Evolutionary conservation across 2,888 invertebrate genomes (phyloP), one percentile per base, ranked within the genome.

Genomic region (Nebria brevicollis): DNA sequence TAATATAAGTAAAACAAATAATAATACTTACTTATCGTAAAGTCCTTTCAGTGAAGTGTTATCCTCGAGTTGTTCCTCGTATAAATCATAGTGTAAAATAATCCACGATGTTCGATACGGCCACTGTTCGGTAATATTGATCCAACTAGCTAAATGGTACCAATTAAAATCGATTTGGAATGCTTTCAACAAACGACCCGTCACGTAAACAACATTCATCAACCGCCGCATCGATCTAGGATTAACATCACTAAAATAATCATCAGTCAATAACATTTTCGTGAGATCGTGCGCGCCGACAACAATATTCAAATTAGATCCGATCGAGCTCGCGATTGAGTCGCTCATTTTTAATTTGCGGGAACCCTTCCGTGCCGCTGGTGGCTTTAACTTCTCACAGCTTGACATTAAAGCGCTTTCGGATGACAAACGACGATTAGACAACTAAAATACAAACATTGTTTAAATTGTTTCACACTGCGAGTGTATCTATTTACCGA

Each of bases 131-230:
- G 98, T 98, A 81, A 99, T 94, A 89, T 99, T 98, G 84, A 99
- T 96, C 99, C 99, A 99, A 82, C 97, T 96, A 83, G 98, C 98
- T 85, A 99, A 92, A 85, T 97, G 95, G 90, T 98, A 97, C 99
- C 99, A 99, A 90, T 97, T 98, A 91, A 99, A 99, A 88, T 99
- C 99, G 85, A 99, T 96, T 91, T 98, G 97, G 92, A 99, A 98
- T 87, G 99, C 97, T 92, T 99, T 96, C 85, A 99, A 91, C 84
- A 99, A 92, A 79, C 99, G 95, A 83, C 98, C 98, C 82, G 98
- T 98, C 77, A 98, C 95, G 86, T 98, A 98, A 79, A 98, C 95
- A 82, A 98, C 98, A 89, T 99, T 98, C 97, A 98, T 97, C 34
- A 98, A 92, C 77, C 98, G 92, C 83, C 97, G 91, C 97, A 99